These are phyloP conservation scores for Falco biarmicus DNA, from an alignment of 2,797 vertebrate genomes.

Conservation along the genomic window DNA sequence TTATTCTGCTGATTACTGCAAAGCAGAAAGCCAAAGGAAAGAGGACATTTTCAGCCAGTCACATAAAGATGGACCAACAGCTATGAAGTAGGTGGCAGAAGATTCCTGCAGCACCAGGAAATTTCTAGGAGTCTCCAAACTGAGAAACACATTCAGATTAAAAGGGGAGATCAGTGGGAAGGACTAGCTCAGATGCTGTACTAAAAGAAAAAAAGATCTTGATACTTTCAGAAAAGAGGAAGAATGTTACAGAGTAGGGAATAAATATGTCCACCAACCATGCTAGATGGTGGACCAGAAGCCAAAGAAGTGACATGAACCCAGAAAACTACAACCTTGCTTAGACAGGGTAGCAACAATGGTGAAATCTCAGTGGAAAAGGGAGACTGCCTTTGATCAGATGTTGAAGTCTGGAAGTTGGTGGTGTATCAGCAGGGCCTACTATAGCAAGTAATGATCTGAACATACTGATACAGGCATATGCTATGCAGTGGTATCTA, in stretches of 20 bases:
- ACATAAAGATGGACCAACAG: neutral
- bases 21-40: neutral
- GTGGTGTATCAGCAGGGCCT: neutral
- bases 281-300: neutral
- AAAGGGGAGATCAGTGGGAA: neutral
- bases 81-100: neutral
- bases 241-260: neutral
- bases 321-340: neutral
- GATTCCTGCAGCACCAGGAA: neutral
- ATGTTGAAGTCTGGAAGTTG: neutral
- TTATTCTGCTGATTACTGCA: neutral
- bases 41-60: neutral
- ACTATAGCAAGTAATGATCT: neutral
- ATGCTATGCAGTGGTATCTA: neutral
- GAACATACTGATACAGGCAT: neutral
- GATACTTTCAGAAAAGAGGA: neutral
- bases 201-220: neutral
- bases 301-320: neutral
- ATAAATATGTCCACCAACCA: neutral
- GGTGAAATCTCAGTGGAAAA: neutral
- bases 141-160: neutral
- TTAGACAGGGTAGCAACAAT: neutral
- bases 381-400: neutral
- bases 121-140: neutral
- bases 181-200: neutral